Percentiles rank a stretch among this genome's conserved stretches.
These are phyloP conservation scores for Percopsis transmontana DNA, from an alignment of 2,113 vertebrate species.

Conservation along the genomic window DNA sequence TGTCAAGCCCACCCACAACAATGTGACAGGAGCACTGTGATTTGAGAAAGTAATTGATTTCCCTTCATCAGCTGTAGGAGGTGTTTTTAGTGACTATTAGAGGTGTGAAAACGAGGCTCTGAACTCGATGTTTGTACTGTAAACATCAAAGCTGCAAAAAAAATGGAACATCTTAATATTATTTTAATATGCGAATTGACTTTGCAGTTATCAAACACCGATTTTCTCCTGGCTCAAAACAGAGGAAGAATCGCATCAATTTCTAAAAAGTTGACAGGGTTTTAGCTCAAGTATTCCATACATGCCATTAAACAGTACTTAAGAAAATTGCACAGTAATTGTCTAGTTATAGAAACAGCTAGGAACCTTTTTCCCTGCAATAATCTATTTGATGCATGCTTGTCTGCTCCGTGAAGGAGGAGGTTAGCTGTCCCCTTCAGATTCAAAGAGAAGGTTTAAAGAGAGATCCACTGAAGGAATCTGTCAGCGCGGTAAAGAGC, in stretches of 20 bases:
- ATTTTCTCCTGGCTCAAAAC: not conserved
- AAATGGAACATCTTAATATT: not conserved
- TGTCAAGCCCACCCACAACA: slow-evolving; percentile 65
- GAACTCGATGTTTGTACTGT: slow-evolving; percentile 14
- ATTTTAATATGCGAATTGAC: not conserved
- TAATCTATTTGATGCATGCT: slow-evolving; percentile 64
- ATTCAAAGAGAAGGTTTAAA: slow-evolving; percentile 60
- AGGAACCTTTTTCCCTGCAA: slow-evolving; percentile 44
- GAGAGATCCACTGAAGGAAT: slow-evolving; percentile 66
- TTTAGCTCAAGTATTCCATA: slow-evolving; percentile 36
- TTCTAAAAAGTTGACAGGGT: slow-evolving; percentile 3
- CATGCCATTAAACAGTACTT: slow-evolving; percentile 53
- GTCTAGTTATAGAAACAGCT: slow-evolving; percentile 46
- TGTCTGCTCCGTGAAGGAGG: slow-evolving; percentile 56
- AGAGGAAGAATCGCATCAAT: not conserved
- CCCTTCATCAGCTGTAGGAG: slow-evolving; percentile 56
- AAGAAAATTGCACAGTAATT: slow-evolving; percentile 59
- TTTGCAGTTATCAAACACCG: not conserved
- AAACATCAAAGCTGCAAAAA: not conserved
- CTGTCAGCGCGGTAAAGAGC: slow-evolving; percentile 69
- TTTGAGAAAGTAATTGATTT: slow-evolving; percentile 76
- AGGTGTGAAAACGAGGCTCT: slow-evolving; percentile 15
- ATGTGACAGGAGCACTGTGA: slow-evolving; percentile 61
- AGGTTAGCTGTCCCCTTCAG: slow-evolving; percentile 72
- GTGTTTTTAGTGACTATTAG: slow-evolving; percentile 46